Conservation (phyloP, 2,888 invertebrate genomes). For the Ctena decussata region DNA sequence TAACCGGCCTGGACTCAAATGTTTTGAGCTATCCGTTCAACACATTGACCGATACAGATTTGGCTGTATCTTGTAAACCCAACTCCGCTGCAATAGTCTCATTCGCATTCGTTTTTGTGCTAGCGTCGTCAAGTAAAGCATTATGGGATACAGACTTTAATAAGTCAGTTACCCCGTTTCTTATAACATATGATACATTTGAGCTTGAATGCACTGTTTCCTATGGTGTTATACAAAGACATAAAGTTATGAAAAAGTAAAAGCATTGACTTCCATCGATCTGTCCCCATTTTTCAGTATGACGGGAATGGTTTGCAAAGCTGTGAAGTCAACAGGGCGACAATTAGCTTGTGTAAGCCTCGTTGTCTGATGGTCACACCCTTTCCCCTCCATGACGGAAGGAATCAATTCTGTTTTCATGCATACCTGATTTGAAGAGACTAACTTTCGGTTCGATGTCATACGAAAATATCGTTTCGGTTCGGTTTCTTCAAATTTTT, state of each 20-base stretch:
- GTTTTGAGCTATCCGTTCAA: conserved; percentile 33
- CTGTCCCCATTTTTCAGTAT: not conserved
- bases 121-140: not conserved
- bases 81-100: not conserved
- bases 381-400: not conserved
- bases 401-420: not conserved
- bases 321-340: not conserved
- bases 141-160: too few relatives aligned
- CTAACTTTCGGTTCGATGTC: not conserved
- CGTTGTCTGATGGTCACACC: not conserved
- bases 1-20: conserved; percentile 37
- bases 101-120: not conserved
- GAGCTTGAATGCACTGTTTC: too few relatives aligned
- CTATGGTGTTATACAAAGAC: too few relatives aligned
- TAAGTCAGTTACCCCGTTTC: too few relatives aligned
- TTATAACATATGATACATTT: too few relatives aligned
- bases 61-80: not conserved
- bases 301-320: not conserved
- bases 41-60: conserved; percentile 28
- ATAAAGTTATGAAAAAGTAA: too few relatives aligned
- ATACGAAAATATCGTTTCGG: too few relatives aligned
- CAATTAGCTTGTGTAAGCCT: not conserved
- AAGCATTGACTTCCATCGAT: not conserved
- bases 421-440: not conserved
- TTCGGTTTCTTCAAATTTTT: not conserved